Percentiles rank a stretch among this genome's conserved stretches.
phyloP scores from a whole-genome alignment of 2,113 vertebrate genomes.

The Fulmarus glacialis region DNA sequence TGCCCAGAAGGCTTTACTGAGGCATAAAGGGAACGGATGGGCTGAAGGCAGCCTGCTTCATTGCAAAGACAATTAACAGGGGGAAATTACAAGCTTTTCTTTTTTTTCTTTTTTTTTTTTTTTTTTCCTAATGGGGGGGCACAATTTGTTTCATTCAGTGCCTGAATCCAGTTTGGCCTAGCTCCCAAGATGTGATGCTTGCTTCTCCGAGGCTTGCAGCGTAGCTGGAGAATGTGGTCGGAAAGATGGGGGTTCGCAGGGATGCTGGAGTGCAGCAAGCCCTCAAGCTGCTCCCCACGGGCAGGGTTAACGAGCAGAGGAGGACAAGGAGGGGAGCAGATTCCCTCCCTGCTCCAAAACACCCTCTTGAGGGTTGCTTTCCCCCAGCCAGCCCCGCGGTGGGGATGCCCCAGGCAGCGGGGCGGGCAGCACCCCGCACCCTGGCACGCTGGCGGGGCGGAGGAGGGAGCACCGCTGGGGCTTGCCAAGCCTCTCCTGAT shows the following conservation, averaged over 20 bases:
- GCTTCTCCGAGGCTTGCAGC: rapidly evolving
- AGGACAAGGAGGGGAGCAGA: not conserved
- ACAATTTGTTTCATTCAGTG: no score
- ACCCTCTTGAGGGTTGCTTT: not conserved
- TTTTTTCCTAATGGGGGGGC: no score
- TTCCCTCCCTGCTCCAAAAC: not conserved
- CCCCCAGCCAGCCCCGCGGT: rapidly evolving
- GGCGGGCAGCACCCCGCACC: not conserved
- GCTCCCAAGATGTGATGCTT: rapidly evolving
- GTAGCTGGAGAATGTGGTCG: rapidly evolving
- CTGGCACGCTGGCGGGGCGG: not conserved
- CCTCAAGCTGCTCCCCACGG: not conserved
- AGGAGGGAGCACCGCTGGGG: no score
- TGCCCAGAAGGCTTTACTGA: not conserved
- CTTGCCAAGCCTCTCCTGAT: not conserved
- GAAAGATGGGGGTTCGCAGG: not conserved
- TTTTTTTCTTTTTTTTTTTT: no score
- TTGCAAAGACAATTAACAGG: not conserved
- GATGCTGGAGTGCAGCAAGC: no score
- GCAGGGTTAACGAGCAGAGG: not conserved
- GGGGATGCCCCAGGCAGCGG: not conserved
- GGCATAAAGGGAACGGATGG: not conserved
- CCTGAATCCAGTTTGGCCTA: no score
- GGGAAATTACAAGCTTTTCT: not conserved
- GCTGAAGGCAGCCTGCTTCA: not conserved